Percentiles rank a stretch among this genome's conserved stretches.
These are phyloP conservation scores for Digitonthophagus gazella DNA, from an alignment of 2,888 invertebrate species.

Conservation along the genomic window DNA sequence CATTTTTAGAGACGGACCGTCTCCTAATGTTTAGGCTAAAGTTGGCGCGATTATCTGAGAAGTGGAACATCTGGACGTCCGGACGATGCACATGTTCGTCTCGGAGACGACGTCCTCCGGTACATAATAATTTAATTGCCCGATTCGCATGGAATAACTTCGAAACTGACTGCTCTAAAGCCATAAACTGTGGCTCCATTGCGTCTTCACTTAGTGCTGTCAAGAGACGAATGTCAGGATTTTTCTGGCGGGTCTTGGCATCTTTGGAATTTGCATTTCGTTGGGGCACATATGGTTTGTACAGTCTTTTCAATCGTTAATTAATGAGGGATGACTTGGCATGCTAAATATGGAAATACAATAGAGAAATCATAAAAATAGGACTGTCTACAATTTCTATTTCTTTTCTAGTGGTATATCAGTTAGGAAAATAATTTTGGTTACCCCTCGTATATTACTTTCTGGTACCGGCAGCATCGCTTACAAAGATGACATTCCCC, in stretches of 20 bases:
- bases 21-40: not conserved
- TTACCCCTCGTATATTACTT: not conserved
- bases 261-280: not conserved
- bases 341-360: too few relatives aligned
- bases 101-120: too few relatives aligned
- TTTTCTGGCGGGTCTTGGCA: not conserved
- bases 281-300: not conserved
- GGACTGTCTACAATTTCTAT: too few relatives aligned
- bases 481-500: conserved; percentile 19
- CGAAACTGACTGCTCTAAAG: not conserved
- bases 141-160: conserved; percentile 17
- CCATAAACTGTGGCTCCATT: not conserved
- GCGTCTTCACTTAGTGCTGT: not conserved
- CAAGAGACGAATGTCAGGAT: not conserved
- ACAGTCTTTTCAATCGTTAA: not conserved
- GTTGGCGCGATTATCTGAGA: not conserved
- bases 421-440: not conserved
- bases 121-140: conserved; percentile 23
- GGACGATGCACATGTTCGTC: not conserved
- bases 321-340: not conserved
- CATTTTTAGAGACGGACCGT: too few relatives aligned
- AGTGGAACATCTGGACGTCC: not conserved
- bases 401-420: too few relatives aligned
- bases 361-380: too few relatives aligned
- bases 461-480: conserved; percentile 12